Evolutionary conservation across 2,888 invertebrate species (phyloP), one percentile per base, ranked within the genome.

Genomic region (Dorcus hopei): DNA sequence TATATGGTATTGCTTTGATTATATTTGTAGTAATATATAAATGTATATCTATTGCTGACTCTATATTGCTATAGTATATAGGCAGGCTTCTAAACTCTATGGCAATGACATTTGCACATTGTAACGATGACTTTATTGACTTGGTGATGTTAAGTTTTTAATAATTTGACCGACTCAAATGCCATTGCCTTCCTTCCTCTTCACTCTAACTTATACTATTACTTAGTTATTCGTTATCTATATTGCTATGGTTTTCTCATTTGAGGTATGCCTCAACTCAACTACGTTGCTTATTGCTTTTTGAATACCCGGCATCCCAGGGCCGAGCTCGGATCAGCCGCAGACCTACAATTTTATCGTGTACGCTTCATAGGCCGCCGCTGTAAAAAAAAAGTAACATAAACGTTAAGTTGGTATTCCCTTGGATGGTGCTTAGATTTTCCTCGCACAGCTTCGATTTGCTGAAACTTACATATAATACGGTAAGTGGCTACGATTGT

Each of bases 251-350:
- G 73, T 74, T 78, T 33, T 73, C 72, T 74, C 75, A 74, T 72
- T 71, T 65, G 72, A 68, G 49, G 40, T 55, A 33, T 42, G 60
- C 61, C 59, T 60, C 58, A 58, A 59, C 42, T 65, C 74, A 72
- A 71, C 77, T 77, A 78, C 78, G 77, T 74, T 74, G 73, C 73
- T 76, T 79, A 79, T 79, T 79, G 79, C 79, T 79, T 79, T 19
- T 77, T 77, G 79, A 79, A 79, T 79, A 79, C 79, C 78, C 76
- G 78, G 78, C 78, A 75, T 73, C 75, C 75, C 75, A 73, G 74
- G 70, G 73, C 69, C 67, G 68, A 71, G 71, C 47, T 52, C 55
- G 55, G 56, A 38, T 38, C 47, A 45, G 47, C 59, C 59, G 59
- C 56, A 64, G 64, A 66, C 67, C 67, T 62, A 64, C 68, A 64